Percentiles rank a stretch among this genome's conserved stretches.
Conservation (phyloP, 30 jellyfish, hydroid and myxozoan species). For the Aurelia sp. region DNA sequence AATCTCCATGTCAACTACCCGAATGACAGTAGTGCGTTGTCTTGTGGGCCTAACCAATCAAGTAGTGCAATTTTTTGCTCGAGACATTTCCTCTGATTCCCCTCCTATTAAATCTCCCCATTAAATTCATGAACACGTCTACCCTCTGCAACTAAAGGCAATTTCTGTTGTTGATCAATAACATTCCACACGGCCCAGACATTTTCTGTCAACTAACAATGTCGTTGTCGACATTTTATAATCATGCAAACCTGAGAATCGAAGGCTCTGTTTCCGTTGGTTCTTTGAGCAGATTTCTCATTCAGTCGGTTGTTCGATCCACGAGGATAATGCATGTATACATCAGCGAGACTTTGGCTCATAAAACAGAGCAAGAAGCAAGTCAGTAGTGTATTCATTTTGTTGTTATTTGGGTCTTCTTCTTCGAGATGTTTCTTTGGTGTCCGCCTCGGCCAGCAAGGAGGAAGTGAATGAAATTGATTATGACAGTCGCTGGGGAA, state of each 20-base stretch:
- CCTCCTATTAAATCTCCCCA: neutral
- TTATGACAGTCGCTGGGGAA: too few species aligned
- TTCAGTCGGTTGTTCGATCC: slow-evolving; percentile 92
- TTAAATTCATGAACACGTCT: neutral
- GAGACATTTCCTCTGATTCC: too few species aligned
- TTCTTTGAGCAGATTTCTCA: slow-evolving; percentile 81
- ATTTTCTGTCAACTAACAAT: neutral
- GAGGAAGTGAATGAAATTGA: too few species aligned
- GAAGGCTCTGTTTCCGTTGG: slow-evolving; percentile 80
- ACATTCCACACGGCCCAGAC: neutral
- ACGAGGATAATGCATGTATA: slow-evolving; percentile 87
- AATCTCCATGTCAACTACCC: too few species aligned
- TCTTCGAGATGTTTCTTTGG: too few species aligned
- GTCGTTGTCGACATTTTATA: neutral
- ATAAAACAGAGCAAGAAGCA: slow-evolving; percentile 2
- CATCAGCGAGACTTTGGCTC: slow-evolving; percentile 27
- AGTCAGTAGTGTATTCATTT: neutral
- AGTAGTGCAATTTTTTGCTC: too few species aligned
- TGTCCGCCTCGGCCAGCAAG: too few species aligned
- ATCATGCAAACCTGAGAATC: slow-evolving; percentile 89
- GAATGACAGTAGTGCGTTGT: too few species aligned
- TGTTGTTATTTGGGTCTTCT: neutral
- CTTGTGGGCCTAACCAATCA: too few species aligned
- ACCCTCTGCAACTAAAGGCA: neutral
- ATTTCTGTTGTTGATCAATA: neutral